phyloP scores from a whole-genome alignment of 2,113 vertebrate species.

The Fulica atra region DNA sequence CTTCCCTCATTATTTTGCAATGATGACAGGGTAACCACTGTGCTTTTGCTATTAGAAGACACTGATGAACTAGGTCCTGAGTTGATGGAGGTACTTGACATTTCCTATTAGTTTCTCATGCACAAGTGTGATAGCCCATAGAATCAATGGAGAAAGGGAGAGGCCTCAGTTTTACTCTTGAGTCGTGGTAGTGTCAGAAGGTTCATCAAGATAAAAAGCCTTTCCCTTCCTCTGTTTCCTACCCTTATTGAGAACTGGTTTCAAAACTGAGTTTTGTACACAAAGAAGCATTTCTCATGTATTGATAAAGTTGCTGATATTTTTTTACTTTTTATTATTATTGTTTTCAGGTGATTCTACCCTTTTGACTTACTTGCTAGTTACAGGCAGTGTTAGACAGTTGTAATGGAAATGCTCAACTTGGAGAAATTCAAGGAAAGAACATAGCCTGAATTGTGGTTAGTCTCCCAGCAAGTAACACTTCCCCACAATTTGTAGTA shows the following conservation, averaged over 20 bases:
- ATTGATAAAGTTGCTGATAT: neutral
- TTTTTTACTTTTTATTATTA: neutral
- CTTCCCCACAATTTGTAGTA: neutral
- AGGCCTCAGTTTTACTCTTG: neutral
- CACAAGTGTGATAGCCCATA: neutral
- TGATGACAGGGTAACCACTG: neutral
- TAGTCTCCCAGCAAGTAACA: neutral
- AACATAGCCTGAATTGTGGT: slow-evolving; percentile 10
- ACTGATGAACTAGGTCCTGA: neutral
- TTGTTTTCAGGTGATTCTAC: neutral
- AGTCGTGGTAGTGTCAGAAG: neutral
- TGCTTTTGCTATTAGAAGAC: neutral
- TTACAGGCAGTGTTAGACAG: neutral
- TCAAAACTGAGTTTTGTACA: neutral
- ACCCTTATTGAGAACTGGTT: neutral
- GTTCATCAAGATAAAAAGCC: neutral
- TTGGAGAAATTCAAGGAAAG: neutral
- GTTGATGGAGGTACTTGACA: neutral
- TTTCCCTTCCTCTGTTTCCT: neutral
- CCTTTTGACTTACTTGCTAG: neutral
- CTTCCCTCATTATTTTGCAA: neutral
- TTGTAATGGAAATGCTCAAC: neutral
- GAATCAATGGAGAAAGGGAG: neutral
- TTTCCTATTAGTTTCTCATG: neutral
- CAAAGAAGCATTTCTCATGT: neutral